A percentile compares a stretch with the other conserved stretches of the same genome.
Conservation (phyloP, 2,888 invertebrate species). For the Lathronympha strigana region DNA sequence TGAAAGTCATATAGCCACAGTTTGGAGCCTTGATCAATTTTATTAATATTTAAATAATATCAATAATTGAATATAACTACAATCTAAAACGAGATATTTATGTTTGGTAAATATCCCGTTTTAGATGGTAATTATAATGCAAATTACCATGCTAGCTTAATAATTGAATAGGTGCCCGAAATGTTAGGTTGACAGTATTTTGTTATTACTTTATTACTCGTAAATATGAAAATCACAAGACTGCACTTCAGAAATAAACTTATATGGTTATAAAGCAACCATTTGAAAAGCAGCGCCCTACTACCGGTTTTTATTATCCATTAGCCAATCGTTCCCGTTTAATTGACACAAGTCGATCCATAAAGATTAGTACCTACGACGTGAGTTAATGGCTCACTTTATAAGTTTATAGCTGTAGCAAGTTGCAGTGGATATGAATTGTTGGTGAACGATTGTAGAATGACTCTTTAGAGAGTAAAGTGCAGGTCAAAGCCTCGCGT, state of each 20-base stretch:
- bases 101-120: no score
- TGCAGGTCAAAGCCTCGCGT: no score
- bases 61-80: no score
- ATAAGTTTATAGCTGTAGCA: conserved; percentile 36
- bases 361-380: conserved; percentile 63
- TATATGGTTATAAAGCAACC: conserved; percentile 53
- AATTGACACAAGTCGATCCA: conserved; percentile 66
- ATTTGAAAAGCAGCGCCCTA: conserved; percentile 62
- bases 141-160: no score
- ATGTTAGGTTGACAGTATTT: no score
- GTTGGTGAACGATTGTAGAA: conserved; percentile 13
- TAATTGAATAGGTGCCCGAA: background rate
- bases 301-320: conserved; percentile 60
- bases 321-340: conserved; percentile 69
- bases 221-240: background rate
- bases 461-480: background rate
- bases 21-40: no score
- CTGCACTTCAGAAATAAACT: conserved; percentile 23
- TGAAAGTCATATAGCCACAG: no score
- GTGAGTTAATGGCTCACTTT: conserved; percentile 39
- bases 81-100: no score
- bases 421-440: conserved; percentile 32
- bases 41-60: no score
- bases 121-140: no score
- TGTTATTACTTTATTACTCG: background rate